Conservation (phyloP, 2,113 vertebrate species). For the Nycticebus coucang region DNA sequence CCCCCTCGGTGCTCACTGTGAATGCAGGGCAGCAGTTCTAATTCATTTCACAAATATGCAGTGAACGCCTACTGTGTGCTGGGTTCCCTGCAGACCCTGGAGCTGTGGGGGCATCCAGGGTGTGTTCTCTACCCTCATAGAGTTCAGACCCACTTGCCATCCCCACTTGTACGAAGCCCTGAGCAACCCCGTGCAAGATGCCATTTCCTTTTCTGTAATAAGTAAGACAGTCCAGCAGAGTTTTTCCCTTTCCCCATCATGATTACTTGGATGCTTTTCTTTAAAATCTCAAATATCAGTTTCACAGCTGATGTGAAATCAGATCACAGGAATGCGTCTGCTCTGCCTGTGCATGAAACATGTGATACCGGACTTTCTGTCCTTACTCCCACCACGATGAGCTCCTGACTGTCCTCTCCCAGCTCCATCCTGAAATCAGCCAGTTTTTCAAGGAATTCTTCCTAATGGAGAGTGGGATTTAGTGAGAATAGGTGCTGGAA, state of each 20-base stretch:
- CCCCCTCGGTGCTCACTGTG: fast-evolving
- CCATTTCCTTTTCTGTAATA: neutral
- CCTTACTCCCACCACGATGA: neutral
- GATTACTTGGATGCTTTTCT: neutral
- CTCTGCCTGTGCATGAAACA: neutral
- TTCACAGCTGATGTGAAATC: too few relatives aligned
- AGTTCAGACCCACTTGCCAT: neutral
- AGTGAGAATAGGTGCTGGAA: neutral
- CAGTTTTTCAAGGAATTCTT: neutral
- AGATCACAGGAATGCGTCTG: neutral
- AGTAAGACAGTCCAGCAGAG: neutral
- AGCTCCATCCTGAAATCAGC: neutral
- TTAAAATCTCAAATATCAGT: neutral
- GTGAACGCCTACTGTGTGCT: neutral
- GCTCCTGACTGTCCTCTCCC: neutral
- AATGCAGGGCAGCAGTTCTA: neutral
- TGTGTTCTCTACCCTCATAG: neutral
- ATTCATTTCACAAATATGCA: neutral
- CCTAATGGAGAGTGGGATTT: neutral
- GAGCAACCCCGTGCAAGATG: neutral
- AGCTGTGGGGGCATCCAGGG: neutral
- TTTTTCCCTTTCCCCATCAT: neutral
- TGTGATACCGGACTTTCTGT: fast-evolving
- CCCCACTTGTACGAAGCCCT: neutral
- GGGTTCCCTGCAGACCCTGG: neutral